A percentile compares a stretch with the other conserved stretches of the same genome.
Evolutionary conservation across 92 coral and sea anemone species (phyloP).

Genomic region (Phenganax stokvisi): DNA sequence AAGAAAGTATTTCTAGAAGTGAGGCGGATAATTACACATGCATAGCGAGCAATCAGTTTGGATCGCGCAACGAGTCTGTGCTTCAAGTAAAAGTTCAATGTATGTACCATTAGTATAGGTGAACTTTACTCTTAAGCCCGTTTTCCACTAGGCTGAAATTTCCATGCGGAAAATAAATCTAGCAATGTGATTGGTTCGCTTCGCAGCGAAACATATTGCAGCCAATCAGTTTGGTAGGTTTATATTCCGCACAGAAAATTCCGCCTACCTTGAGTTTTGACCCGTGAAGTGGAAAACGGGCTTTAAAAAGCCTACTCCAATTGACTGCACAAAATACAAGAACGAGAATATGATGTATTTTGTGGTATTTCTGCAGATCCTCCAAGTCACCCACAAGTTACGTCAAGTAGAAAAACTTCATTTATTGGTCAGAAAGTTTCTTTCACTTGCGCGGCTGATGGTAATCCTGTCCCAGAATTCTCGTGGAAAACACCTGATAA

Average conservation of each 20-base stretch:
- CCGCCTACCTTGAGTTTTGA: too few relatives aligned
- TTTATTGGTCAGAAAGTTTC: conserved; percentile 5
- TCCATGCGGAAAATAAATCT: too few relatives aligned
- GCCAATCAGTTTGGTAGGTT: background rate
- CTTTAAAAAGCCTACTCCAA: background rate
- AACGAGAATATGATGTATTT: background rate
- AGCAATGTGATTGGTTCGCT: too few relatives aligned
- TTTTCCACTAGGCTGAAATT: too few relatives aligned
- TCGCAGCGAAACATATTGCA: too few relatives aligned
- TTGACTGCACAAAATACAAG: too few relatives aligned
- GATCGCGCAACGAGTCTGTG: conserved; percentile 6
- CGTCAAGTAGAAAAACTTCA: background rate
- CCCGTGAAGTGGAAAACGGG: too few relatives aligned
- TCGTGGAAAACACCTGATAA: conserved; percentile 19
- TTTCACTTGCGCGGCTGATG: conserved; percentile 2
- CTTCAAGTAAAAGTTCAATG: conserved; percentile 5
- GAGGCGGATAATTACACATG: conserved; percentile 2
- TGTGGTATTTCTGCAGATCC: background rate
- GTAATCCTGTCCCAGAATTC: background rate
- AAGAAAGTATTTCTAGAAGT: background rate
- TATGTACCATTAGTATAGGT: background rate
- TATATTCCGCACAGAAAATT: background rate
- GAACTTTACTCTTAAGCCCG: background rate
- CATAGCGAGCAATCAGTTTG: conserved; percentile 4
- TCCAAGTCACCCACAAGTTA: background rate